Evolutionary conservation across 2,888 invertebrate species (phyloP).

Genomic region (Lampropteryx suffumata): DNA sequence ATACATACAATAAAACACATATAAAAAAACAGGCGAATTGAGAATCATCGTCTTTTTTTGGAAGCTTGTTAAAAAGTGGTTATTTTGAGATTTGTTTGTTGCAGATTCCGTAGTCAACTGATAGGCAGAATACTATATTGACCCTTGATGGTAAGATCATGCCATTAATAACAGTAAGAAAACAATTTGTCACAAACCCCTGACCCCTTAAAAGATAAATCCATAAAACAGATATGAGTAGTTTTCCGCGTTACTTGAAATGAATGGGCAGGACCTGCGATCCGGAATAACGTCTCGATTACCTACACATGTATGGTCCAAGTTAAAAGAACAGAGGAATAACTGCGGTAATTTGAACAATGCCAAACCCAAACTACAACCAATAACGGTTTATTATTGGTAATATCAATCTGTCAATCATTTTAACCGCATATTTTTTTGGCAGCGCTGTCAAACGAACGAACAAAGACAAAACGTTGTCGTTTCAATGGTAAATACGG

Average conservation of each 20-base stretch:
- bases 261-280: slow-evolving; percentile 59
- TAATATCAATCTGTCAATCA: no score
- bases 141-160: slow-evolving; percentile 14
- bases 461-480: no score
- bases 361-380: no score
- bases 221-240: slow-evolving; percentile 34
- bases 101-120: slow-evolving; percentile 8
- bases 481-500: no score
- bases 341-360: no score
- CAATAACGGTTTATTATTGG: no score
- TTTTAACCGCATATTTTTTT: no score
- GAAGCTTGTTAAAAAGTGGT: no score
- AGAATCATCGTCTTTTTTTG: no score
- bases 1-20: no score
- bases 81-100: slow-evolving; percentile 12
- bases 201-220: slow-evolving; percentile 28
- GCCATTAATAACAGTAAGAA: slow-evolving; percentile 27
- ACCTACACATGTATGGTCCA: slow-evolving; percentile 40
- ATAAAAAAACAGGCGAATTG: no score
- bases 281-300: slow-evolving; percentile 73
- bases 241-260: slow-evolving; percentile 58
- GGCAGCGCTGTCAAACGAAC: no score
- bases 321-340: slow-evolving; percentile 32
- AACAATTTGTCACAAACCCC: slow-evolving; percentile 27
- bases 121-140: not conserved